phyloP scores from a whole-genome alignment of 2,797 vertebrate species.

The Centroberyx gerrardi region DNA sequence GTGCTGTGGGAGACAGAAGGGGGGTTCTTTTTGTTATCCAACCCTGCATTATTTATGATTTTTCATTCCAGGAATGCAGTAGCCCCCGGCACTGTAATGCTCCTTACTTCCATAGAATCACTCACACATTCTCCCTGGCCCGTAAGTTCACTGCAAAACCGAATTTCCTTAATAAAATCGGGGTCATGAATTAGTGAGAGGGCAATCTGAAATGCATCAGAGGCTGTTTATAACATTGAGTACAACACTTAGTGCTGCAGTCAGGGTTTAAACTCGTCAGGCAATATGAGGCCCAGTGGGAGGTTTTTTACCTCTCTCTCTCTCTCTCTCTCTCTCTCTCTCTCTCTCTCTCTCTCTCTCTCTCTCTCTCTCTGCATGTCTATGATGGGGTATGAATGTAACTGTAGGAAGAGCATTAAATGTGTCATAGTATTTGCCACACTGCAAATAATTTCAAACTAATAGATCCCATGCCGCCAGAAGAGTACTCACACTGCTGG shows the following conservation, averaged over 20 bases:
- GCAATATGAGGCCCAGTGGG: constrained; percentile 62
- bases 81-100: constrained; percentile 80
- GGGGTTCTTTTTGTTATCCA: constrained; percentile 84
- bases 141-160: constrained; percentile 62
- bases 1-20: constrained; percentile 73
- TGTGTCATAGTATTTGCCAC: constrained; percentile 41
- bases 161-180: constrained; percentile 72
- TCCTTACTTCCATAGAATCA: constrained; percentile 74
- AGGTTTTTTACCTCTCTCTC: constrained; percentile 38
- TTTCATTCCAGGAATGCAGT: constrained; percentile 85
- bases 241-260: constrained; percentile 61
- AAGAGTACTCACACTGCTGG: constrained; percentile 44
- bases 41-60: constrained; percentile 86
- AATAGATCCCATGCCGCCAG: constrained; percentile 31
- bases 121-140: constrained; percentile 57
- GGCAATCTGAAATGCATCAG: constrained; percentile 63
- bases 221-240: constrained; percentile 68
- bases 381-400: constrained; percentile 63
- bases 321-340: neutral
- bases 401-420: constrained; percentile 67
- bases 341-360: constrained; percentile 8
- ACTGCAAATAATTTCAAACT: constrained; percentile 66
- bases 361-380: constrained; percentile 39
- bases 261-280: constrained; percentile 54
- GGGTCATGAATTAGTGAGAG: constrained; percentile 77